A percentile compares a stretch with the other conserved stretches of the same genome.
phyloP scores from a whole-genome alignment of 2,888 invertebrate species.

The Drosophila yooni region DNA sequence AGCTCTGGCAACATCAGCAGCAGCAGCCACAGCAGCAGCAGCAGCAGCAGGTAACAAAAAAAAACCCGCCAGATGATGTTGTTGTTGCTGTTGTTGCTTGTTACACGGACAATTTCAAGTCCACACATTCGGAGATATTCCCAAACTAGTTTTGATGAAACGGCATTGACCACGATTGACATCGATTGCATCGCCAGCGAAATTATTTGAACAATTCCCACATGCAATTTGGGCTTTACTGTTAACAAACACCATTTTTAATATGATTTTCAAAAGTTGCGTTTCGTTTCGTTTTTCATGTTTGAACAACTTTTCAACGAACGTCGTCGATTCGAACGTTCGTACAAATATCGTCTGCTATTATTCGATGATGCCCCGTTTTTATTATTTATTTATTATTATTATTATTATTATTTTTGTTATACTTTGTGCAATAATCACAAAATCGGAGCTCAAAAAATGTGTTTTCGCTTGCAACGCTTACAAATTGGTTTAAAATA shows the following conservation, averaged over 20 bases:
- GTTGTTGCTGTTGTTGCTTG: slow-evolving; percentile 19
- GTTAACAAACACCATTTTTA: slow-evolving; percentile 69
- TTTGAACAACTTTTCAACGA: slow-evolving; percentile 24
- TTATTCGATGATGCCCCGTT: slow-evolving; percentile 6
- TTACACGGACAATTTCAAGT: slow-evolving; percentile 54
- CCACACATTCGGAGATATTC: slow-evolving; percentile 49
- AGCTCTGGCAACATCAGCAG: slow-evolving; percentile 32
- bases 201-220: slow-evolving; percentile 73
- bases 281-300: slow-evolving; percentile 41
- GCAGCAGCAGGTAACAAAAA: slow-evolving; percentile 38
- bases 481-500: background rate
- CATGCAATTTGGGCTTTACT: slow-evolving; percentile 59
- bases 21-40: background rate
- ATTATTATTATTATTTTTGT: slow-evolving; percentile 1
- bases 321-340: background rate
- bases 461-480: background rate
- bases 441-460: background rate
- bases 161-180: slow-evolving; percentile 73
- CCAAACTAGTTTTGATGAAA: slow-evolving; percentile 61
- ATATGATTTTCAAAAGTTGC: slow-evolving; percentile 62
- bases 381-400: background rate
- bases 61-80: slow-evolving; percentile 38
- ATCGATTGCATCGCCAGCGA: slow-evolving; percentile 64
- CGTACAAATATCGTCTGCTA: background rate
- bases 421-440: slow-evolving; percentile 5